These are phyloP conservation scores for Syritta pipiens DNA, from an alignment of 2,888 invertebrate genomes.

Conservation along the genomic window DNA sequence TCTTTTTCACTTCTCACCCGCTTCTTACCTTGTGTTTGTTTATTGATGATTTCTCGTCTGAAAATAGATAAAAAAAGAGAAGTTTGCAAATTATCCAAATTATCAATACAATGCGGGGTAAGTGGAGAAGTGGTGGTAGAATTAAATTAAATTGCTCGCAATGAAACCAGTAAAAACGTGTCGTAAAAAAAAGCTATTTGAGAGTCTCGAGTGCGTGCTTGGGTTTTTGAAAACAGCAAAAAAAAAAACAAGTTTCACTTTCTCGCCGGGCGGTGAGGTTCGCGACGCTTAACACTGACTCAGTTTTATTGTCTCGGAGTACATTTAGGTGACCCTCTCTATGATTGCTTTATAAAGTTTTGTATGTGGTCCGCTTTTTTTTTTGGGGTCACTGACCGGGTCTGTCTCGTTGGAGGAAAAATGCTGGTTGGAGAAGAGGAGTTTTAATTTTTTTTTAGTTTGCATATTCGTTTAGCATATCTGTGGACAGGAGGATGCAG, in stretches of 20 bases:
- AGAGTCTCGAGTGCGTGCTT: no score
- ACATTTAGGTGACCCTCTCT: no score
- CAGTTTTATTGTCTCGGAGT: constrained; percentile 24
- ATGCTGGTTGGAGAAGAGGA: constrained; percentile 20
- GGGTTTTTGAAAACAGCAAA: constrained; percentile 7
- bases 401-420: background rate
- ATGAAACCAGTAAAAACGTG: background rate
- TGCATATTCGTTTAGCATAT: constrained; percentile 36
- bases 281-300: background rate
- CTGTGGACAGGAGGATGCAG: constrained; percentile 21
- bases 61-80: constrained; percentile 25
- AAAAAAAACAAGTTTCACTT: constrained; percentile 5
- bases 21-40: constrained; percentile 39
- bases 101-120: no score
- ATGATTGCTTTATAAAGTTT: constrained; percentile 29
- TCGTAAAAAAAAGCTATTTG: constrained; percentile 2
- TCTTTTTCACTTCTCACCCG: no score
- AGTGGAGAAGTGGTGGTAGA: background rate
- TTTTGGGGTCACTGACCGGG: constrained; percentile 43
- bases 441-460: constrained; percentile 1
- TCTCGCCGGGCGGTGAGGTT: no score
- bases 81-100: constrained; percentile 14
- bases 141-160: constrained; percentile 2
- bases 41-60: constrained; percentile 21
- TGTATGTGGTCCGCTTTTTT: background rate